These are phyloP conservation scores for Lanius collurio DNA, from an alignment of 2,113 vertebrate species.

Conservation along the genomic window DNA sequence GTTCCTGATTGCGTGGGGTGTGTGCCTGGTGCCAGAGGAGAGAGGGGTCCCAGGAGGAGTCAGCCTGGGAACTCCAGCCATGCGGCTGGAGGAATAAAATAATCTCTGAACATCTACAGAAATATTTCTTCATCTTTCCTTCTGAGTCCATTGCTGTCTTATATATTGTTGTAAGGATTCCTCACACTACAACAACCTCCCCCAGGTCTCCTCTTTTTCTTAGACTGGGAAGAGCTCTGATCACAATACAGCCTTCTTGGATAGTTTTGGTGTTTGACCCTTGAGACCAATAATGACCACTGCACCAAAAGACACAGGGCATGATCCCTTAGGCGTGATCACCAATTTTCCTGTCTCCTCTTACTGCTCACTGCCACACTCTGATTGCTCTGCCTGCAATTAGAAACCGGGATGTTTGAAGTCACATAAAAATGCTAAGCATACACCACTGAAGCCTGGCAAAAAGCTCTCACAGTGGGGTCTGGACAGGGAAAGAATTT, in stretches of 20 bases:
- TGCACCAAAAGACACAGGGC: not conserved
- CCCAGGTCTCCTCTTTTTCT: not conserved
- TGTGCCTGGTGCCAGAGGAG: too few species aligned
- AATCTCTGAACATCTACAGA: too few species aligned
- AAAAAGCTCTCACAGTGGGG: not conserved
- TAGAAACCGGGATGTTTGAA: not conserved
- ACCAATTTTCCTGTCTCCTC: not conserved
- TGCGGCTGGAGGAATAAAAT: too few species aligned
- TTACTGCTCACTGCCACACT: not conserved
- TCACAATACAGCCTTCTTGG: not conserved
- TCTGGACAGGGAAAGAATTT: not conserved
- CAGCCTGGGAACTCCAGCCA: too few species aligned
- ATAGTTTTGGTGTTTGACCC: not conserved
- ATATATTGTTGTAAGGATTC: too few species aligned
- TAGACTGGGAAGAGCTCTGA: not conserved
- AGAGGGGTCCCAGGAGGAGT: too few species aligned
- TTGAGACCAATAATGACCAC: not conserved
- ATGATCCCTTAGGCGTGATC: not conserved
- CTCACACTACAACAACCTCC: too few species aligned
- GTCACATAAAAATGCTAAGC: not conserved
- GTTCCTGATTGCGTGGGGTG: too few species aligned
- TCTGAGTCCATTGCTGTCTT: too few species aligned
- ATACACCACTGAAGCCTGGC: not conserved
- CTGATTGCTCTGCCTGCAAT: fast-evolving
- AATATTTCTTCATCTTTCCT: too few species aligned